phyloP scores from a whole-genome alignment of 1,140 invertebrate genomes.

The Hyles vespertilio region DNA sequence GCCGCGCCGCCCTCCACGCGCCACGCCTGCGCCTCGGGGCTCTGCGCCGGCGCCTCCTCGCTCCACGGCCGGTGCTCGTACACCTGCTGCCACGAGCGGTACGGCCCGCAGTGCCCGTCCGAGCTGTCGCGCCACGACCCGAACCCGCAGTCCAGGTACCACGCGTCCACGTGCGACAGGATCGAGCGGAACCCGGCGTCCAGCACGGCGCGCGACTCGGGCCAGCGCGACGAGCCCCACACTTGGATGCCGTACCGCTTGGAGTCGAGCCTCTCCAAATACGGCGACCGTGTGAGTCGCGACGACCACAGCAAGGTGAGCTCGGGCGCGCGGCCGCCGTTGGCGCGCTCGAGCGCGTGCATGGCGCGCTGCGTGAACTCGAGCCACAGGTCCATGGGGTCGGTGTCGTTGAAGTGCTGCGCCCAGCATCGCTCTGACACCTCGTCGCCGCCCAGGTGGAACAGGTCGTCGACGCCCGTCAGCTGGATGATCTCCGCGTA shows the following conservation, averaged over 20 bases:
- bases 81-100: slow-evolving; percentile 88
- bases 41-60: slow-evolving; percentile 69
- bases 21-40: slow-evolving; percentile 78
- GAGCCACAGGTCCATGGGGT: slow-evolving; percentile 85
- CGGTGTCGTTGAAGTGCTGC: slow-evolving; percentile 84
- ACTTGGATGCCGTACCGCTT: slow-evolving; percentile 79
- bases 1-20: slow-evolving; percentile 84
- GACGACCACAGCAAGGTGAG: slow-evolving; percentile 87
- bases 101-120: slow-evolving; percentile 85
- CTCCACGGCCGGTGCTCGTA: slow-evolving; percentile 88
- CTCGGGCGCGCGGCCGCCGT: slow-evolving; percentile 79
- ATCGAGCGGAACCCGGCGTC: slow-evolving; percentile 86
- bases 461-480: slow-evolving; percentile 80
- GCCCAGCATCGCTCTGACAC: slow-evolving; percentile 83
- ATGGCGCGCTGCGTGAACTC: slow-evolving; percentile 83
- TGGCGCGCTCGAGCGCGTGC: slow-evolving; percentile 78
- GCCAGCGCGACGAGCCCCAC: slow-evolving; percentile 87
- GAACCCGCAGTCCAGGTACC: slow-evolving; percentile 91
- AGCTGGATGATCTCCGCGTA: slow-evolving; percentile 82
- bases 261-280: slow-evolving; percentile 79
- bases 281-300: slow-evolving; percentile 84
- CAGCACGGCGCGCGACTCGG: slow-evolving; percentile 83
- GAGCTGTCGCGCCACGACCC: slow-evolving; percentile 84
- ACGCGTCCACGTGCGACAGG: slow-evolving; percentile 88
- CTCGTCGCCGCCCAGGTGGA: slow-evolving; percentile 91